These are phyloP conservation scores for Meloe dianella DNA, from an alignment of 2,888 invertebrate species.

Conservation along the genomic window DNA sequence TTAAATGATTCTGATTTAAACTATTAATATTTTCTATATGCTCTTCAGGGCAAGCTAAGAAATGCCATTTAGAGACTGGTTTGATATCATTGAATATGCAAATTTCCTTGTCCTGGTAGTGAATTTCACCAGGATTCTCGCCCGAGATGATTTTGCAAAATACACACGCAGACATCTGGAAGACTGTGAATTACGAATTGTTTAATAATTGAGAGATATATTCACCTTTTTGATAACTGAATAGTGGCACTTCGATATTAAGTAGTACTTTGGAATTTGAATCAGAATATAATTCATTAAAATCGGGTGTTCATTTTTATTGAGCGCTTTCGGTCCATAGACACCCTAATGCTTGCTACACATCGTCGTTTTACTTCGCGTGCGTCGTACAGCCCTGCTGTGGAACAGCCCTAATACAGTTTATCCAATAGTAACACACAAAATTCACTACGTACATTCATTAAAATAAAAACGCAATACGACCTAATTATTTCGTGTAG, in stretches of 20 bases:
- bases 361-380: too few relatives aligned
- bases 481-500: too few relatives aligned
- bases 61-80: constrained; percentile 82
- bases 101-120: constrained; percentile 76
- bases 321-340: too few relatives aligned
- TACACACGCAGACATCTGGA: constrained; percentile 61
- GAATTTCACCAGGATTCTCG: constrained; percentile 66
- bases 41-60: constrained; percentile 75
- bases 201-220: background rate
- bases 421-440: too few relatives aligned
- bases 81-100: constrained; percentile 83
- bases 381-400: too few relatives aligned
- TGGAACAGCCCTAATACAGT: too few relatives aligned
- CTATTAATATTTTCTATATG: constrained; percentile 79
- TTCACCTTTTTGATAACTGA: background rate
- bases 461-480: too few relatives aligned
- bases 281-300: background rate
- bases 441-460: too few relatives aligned
- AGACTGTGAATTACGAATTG: constrained; percentile 1
- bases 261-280: constrained; percentile 6
- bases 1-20: constrained; percentile 66
- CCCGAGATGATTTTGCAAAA: constrained; percentile 78
- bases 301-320: background rate
- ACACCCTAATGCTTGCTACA: too few relatives aligned
- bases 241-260: background rate